A percentile compares a stretch with the other conserved stretches of the same genome.
Evolutionary conservation across 2,113 vertebrate species (phyloP).

Genomic region (Ramphastos sulfuratus): DNA sequence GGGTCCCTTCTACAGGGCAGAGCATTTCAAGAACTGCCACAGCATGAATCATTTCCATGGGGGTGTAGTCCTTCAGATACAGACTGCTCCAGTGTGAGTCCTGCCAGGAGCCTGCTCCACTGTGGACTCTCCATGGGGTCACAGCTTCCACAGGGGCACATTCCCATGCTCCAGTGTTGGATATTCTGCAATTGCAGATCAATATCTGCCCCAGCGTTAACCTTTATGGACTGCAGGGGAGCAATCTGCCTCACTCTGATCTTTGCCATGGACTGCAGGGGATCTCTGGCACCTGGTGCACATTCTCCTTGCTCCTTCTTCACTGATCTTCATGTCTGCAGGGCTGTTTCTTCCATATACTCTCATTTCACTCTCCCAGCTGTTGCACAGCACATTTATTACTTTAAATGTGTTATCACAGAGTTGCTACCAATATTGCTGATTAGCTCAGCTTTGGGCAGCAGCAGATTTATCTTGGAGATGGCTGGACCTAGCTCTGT

Average conservation of each 20-base stretch:
- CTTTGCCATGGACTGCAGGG: not conserved
- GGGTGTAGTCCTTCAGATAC: not conserved
- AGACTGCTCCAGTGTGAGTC: not conserved
- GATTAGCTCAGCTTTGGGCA: not conserved
- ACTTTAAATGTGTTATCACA: not conserved
- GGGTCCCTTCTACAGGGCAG: not conserved
- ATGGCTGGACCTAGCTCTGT: not conserved
- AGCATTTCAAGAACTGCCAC: not conserved
- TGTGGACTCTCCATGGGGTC: rapidly evolving
- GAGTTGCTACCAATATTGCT: not conserved
- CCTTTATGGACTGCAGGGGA: not conserved
- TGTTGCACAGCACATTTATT: not conserved
- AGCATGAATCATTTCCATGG: not conserved
- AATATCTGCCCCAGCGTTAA: not conserved
- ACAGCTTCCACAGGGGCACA: rapidly evolving
- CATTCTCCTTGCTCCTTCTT: not conserved
- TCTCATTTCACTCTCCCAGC: not conserved
- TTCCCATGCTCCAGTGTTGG: rapidly evolving
- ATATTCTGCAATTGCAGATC: not conserved
- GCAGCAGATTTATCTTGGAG: not conserved
- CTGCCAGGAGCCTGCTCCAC: not conserved
- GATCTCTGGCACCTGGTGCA: not conserved
- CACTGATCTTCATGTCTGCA: not conserved
- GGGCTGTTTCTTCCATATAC: too few relatives aligned
- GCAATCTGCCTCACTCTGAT: not conserved